These are phyloP conservation scores for Pomatorhinus ruficollis DNA, from an alignment of 2,113 vertebrate species.

Conservation along the genomic window DNA sequence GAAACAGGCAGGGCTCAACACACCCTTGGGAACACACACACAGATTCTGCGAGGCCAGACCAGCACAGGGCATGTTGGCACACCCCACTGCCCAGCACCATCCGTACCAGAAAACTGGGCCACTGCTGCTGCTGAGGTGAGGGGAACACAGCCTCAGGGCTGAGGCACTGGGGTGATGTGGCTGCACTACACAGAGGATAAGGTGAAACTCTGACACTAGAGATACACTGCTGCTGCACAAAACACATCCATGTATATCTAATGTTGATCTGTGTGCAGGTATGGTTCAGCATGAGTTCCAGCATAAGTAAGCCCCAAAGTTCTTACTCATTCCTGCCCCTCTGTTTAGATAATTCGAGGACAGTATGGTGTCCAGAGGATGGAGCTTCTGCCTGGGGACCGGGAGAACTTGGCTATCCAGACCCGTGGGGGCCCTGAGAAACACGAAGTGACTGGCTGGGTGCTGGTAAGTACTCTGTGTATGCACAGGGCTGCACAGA, in stretches of 20 bases:
- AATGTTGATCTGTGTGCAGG: background rate
- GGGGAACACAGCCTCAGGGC: background rate
- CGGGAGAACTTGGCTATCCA: slow-evolving; percentile 91
- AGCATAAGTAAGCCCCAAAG: background rate
- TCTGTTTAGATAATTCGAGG: slow-evolving; percentile 67
- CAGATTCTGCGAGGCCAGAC: background rate
- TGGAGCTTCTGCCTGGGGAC: slow-evolving; percentile 89
- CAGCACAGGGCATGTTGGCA: background rate
- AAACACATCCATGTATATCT: background rate
- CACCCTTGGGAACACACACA: background rate
- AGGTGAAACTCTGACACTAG: background rate
- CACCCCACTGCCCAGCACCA: background rate
- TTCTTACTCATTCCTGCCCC: background rate
- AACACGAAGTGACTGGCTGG: slow-evolving; percentile 95
- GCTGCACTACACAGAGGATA: accelerated
- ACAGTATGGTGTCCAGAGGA: slow-evolving; percentile 74
- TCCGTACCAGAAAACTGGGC: background rate
- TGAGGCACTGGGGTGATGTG: background rate
- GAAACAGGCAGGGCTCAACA: background rate
- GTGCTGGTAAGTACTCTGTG: slow-evolving; percentile 82
- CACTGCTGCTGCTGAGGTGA: background rate
- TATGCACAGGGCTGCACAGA: background rate
- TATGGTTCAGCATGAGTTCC: background rate
- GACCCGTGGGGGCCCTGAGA: slow-evolving; percentile 91
- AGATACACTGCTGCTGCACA: background rate